Evolutionary conservation across 2,888 invertebrate species (phyloP).

Genomic region (Drosophila atripex): DNA sequence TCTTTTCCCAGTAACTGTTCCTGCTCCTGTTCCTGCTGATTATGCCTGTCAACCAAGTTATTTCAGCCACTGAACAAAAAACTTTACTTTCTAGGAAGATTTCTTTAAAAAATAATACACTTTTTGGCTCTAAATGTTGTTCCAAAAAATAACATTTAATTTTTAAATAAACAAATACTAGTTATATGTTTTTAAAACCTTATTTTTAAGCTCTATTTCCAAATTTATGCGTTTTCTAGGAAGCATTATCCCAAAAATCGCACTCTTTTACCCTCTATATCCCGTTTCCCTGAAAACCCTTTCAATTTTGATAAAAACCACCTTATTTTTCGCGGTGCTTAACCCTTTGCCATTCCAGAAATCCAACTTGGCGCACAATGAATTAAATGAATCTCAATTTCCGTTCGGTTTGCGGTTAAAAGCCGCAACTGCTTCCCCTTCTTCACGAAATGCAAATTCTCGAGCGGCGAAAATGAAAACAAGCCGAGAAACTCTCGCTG

Average conservation of each 20-base stretch:
- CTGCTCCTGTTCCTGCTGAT: constrained; percentile 13
- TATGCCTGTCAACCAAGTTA: constrained; percentile 38
- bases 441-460: constrained; percentile 65
- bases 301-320: too few species aligned
- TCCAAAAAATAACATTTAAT: too few species aligned
- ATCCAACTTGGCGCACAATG: constrained; percentile 58
- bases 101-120: too few species aligned
- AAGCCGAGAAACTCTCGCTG: constrained; percentile 60
- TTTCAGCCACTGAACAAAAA: constrained; percentile 5
- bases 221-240: too few species aligned
- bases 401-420: constrained; percentile 79
- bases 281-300: too few species aligned
- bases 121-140: too few species aligned
- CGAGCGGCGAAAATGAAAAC: constrained; percentile 67
- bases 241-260: too few species aligned
- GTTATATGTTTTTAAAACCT: too few species aligned
- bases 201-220: too few species aligned
- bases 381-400: constrained; percentile 81
- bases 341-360: constrained; percentile 43
- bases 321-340: constrained; percentile 20
- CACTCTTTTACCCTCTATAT: too few species aligned
- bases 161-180: too few species aligned
- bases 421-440: constrained; percentile 55
- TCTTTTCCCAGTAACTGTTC: not conserved
- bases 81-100: not conserved